Evolutionary conservation across 1,140 invertebrate species (phyloP).

Genomic region (Drusus annulatus): DNA sequence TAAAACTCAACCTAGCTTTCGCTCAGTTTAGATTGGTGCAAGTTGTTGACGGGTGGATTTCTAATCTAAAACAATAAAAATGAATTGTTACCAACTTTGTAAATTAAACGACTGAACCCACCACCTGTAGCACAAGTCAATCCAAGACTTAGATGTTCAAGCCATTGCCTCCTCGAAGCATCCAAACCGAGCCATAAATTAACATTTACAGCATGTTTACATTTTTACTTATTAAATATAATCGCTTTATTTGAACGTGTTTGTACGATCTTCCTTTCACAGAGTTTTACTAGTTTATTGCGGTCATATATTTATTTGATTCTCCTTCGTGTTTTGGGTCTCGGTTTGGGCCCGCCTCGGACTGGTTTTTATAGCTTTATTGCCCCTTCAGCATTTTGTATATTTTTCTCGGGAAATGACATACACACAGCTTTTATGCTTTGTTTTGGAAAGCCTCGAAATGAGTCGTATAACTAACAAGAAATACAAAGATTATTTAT

Average conservation of each 20-base stretch:
- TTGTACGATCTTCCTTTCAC: slow-evolving; percentile 56
- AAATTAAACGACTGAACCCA: no score
- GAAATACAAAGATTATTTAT: slow-evolving; percentile 15
- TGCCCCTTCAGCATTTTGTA: slow-evolving; percentile 48
- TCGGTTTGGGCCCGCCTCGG: slow-evolving; percentile 30
- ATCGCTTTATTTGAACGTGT: slow-evolving; percentile 58
- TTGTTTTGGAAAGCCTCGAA: slow-evolving; percentile 27
- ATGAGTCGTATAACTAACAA: slow-evolving; percentile 17
- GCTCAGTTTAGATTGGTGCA: no score
- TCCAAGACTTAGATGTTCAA: neutral
- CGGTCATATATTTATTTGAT: slow-evolving; percentile 57
- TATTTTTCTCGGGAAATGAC: slow-evolving; percentile 47
- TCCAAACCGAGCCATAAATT: slow-evolving; percentile 48
- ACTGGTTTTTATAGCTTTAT: slow-evolving; percentile 57
- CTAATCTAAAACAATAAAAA: no score
- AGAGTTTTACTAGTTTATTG: slow-evolving; percentile 52
- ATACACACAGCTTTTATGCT: slow-evolving; percentile 37
- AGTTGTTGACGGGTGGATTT: no score
- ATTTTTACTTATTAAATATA: slow-evolving; percentile 60
- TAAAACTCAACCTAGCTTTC: no score
- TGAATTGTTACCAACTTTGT: no score
- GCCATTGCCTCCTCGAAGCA: neutral
- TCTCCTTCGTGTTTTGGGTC: slow-evolving; percentile 3
- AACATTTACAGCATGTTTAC: slow-evolving; percentile 59
- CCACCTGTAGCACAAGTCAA: neutral